A percentile compares a stretch with the other conserved stretches of the same genome.
phyloP scores from a whole-genome alignment of 2,888 invertebrate species.

The Tachystola acroxantha region DNA sequence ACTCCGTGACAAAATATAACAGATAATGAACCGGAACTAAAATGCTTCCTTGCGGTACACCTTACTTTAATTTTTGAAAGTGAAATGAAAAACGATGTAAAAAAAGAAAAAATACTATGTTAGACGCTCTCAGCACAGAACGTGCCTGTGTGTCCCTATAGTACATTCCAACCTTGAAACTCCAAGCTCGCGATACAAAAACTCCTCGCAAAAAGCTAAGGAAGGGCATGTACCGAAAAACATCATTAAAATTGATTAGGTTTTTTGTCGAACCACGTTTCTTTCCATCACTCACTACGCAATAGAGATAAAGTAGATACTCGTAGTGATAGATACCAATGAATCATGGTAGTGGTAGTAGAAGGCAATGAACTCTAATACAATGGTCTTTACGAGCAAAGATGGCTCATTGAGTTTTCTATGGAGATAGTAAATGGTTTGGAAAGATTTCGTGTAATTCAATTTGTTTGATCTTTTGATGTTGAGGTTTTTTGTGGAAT shows the following conservation, averaged over 20 bases:
- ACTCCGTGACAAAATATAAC: too few relatives aligned
- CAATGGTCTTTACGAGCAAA: constrained; percentile 35
- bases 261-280: constrained; percentile 38
- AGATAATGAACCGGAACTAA: not conserved
- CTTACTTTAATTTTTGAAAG: too few relatives aligned
- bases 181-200: constrained; percentile 25
- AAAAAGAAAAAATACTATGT: not conserved
- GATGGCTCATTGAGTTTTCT: constrained; percentile 7
- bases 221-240: constrained; percentile 48
- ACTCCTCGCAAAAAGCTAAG: constrained; percentile 46
- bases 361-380: constrained; percentile 37
- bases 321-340: constrained; percentile 25
- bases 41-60: not conserved
- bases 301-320: constrained; percentile 35
- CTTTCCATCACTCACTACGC: constrained; percentile 27
- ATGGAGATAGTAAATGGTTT: constrained; percentile 5
- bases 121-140: not conserved
- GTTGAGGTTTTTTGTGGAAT: constrained; percentile 7
- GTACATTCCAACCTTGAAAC: constrained; percentile 29
- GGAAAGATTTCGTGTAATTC: constrained; percentile 16
- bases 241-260: constrained; percentile 51
- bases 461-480: constrained; percentile 15
- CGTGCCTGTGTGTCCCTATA: constrained; percentile 23
- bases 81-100: not conserved
- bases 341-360: constrained; percentile 31